phyloP scores from a whole-genome alignment of 1,140 invertebrate genomes.

The Dreissena rostriformis region DNA sequence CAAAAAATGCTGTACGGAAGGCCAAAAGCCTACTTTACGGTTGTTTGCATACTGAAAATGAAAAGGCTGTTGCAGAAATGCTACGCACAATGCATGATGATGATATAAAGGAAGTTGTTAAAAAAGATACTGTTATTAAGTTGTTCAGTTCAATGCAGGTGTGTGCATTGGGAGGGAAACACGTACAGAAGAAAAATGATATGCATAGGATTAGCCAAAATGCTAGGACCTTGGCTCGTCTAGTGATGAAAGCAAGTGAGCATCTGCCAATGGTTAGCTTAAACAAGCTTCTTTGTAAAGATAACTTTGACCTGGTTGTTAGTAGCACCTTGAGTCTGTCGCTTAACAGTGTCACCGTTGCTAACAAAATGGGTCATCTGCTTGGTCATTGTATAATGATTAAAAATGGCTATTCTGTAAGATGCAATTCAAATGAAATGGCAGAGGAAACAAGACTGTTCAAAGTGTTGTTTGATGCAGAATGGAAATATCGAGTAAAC shows the following conservation, averaged over 20 bases:
- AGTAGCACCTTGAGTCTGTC: neutral
- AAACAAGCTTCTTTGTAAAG: neutral
- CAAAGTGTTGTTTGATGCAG: conserved; percentile 38
- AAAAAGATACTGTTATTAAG: conserved; percentile 38
- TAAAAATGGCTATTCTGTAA: conserved; percentile 34
- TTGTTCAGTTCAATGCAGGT: conserved; percentile 15
- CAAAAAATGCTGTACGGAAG: conserved; percentile 13
- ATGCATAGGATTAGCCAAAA: conserved; percentile 30
- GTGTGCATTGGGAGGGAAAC: conserved; percentile 20
- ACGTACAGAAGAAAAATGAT: conserved; percentile 38
- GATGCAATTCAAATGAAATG: conserved; percentile 9
- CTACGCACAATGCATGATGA: conserved; percentile 24
- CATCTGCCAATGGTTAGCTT: neutral
- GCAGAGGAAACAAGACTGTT: conserved; percentile 24
- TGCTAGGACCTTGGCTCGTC: conserved; percentile 27
- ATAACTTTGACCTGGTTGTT: conserved; percentile 44
- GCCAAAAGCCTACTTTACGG: conserved; percentile 16
- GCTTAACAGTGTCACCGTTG: conserved; percentile 22
- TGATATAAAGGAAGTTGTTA: conserved; percentile 18
- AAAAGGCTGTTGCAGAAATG: conserved; percentile 1
- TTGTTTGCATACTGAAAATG: conserved; percentile 13
- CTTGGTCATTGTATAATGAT: conserved; percentile 38
- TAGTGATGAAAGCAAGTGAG: conserved; percentile 21
- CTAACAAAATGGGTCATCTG: conserved; percentile 26
- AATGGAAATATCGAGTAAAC: conserved; percentile 45